Conservation (phyloP, 64 coral and sea anemone genomes). For the Trachythela sp. region DNA sequence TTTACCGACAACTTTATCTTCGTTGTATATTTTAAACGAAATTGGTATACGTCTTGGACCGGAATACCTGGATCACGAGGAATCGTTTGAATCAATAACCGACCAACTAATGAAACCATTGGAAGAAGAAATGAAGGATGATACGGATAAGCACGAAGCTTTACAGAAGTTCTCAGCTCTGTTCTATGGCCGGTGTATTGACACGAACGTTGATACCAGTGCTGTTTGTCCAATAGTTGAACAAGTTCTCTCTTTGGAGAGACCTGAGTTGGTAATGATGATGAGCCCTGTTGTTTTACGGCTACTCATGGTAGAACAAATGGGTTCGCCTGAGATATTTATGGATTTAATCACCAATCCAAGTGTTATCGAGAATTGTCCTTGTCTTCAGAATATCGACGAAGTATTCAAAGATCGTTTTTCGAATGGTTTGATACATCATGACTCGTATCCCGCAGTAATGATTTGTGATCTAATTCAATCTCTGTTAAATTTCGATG, state of each 20-base stretch:
- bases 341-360: not conserved
- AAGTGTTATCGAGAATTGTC: not conserved
- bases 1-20: not conserved
- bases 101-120: not conserved
- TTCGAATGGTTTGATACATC: not conserved
- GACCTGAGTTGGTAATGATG: not conserved
- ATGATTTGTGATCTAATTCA: slow-evolving; percentile 4
- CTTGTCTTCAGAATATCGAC: slow-evolving; percentile 15
- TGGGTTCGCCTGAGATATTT: not conserved
- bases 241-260: not conserved
- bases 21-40: not conserved
- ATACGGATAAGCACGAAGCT: not conserved
- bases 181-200: not conserved
- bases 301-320: slow-evolving; percentile 1
- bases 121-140: not conserved
- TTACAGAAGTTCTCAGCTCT: not conserved
- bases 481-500: not conserved
- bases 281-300: slow-evolving; percentile 16
- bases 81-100: not conserved
- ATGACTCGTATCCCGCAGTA: not conserved
- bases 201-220: not conserved
- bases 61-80: not conserved
- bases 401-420: not conserved
- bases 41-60: not conserved
- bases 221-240: not conserved